phyloP scores from a whole-genome alignment of 1,140 invertebrate genomes.

The Bathynomus jamesi region DNA sequence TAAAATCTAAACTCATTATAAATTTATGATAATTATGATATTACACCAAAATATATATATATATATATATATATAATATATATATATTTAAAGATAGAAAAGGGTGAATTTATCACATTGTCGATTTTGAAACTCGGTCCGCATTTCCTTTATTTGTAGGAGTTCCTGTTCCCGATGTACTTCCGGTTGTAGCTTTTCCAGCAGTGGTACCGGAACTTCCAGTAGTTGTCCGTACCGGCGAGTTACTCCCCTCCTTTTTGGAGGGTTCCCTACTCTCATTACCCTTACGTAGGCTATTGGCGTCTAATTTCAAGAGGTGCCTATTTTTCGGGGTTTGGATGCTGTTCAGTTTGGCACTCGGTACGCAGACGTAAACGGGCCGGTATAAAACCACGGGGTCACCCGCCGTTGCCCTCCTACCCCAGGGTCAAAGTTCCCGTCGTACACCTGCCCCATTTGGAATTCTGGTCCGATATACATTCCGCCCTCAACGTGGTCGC shows the following conservation, averaged over 20 bases:
- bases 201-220: neutral
- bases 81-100: no score
- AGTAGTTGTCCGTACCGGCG: neutral
- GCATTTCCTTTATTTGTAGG: neutral
- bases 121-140: neutral
- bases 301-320: slow-evolving; percentile 1
- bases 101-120: neutral
- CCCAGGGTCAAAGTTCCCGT: slow-evolving; percentile 47
- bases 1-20: no score
- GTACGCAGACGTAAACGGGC: slow-evolving; percentile 58
- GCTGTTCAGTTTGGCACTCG: slow-evolving; percentile 12
- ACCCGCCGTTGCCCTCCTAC: slow-evolving; percentile 45
- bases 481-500: slow-evolving; percentile 66
- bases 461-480: slow-evolving; percentile 75
- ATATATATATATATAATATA: no score
- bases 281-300: neutral
- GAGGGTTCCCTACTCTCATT: neutral
- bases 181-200: neutral
- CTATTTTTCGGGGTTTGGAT: neutral
- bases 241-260: slow-evolving; percentile 4
- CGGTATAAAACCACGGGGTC: slow-evolving; percentile 53
- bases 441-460: slow-evolving; percentile 70
- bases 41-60: no score
- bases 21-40: no score
- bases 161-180: neutral